Conservation (phyloP, 2,113 vertebrate genomes). For the Trinectes maculatus region DNA sequence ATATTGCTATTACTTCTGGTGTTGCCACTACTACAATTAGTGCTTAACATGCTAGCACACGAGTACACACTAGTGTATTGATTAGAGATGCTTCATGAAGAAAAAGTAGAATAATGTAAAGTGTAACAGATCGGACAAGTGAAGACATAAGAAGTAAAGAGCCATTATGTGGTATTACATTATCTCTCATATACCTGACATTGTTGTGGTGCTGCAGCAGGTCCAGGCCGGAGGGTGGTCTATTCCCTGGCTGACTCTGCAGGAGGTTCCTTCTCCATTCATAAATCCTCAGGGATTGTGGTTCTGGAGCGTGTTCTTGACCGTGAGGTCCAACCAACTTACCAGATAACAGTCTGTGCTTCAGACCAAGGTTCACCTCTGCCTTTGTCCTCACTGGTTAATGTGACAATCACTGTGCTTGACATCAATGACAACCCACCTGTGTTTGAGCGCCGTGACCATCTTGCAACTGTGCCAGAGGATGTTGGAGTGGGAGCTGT, state of each 20-base stretch:
- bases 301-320: slow-evolving; percentile 90
- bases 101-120: too few species aligned
- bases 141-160: background rate
- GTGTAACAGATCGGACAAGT: too few species aligned
- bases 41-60: background rate
- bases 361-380: slow-evolving; percentile 87
- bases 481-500: slow-evolving; percentile 87
- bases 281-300: slow-evolving; percentile 89
- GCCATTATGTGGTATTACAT: background rate
- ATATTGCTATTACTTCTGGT: background rate
- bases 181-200: background rate
- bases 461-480: slow-evolving; percentile 90
- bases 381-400: slow-evolving; percentile 87
- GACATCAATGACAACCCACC: slow-evolving; percentile 98
- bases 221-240: slow-evolving; percentile 87
- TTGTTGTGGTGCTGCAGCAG: slow-evolving; percentile 70
- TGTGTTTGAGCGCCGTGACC: slow-evolving; percentile 94
- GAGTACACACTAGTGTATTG: too few species aligned
- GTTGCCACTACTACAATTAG: background rate
- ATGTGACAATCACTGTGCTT: slow-evolving; percentile 90
- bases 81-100: too few species aligned
- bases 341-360: slow-evolving; percentile 88
- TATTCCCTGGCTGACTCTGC: slow-evolving; percentile 90
- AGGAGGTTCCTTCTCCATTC: slow-evolving; percentile 90
- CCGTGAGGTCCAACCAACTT: slow-evolving; percentile 89